Conservation (phyloP, 1,140 invertebrate genomes). For the Drosophila ficusphila region DNA sequence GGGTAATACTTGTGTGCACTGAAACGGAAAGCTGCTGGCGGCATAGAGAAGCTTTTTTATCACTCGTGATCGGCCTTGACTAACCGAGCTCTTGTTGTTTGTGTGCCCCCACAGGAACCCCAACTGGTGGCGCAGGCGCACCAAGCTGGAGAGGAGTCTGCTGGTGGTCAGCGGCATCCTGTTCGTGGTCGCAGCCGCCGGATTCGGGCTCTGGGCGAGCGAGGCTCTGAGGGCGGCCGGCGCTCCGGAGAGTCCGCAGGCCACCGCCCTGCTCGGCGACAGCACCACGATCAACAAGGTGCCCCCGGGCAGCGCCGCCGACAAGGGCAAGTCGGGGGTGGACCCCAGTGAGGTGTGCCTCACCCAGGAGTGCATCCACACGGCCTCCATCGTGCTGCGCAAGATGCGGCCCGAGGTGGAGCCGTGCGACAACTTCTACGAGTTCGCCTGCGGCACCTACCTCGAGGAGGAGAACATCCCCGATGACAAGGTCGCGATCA, state of each 20-base stretch:
- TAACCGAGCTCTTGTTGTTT: conserved; percentile 9
- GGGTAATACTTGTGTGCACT: not conserved
- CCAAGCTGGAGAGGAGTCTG: conserved; percentile 90
- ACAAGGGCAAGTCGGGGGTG: conserved; percentile 26
- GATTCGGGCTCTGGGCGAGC: conserved; percentile 88
- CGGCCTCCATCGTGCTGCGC: conserved; percentile 89
- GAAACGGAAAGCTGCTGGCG: not conserved
- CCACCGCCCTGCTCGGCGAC: conserved; percentile 59
- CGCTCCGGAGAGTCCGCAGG: conserved; percentile 32
- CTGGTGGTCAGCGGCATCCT: conserved; percentile 88
- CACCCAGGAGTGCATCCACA: conserved; percentile 88
- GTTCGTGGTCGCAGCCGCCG: conserved; percentile 87
- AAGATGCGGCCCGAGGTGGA: conserved; percentile 91
- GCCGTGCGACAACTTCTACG: conserved; percentile 96
- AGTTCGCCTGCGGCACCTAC: conserved; percentile 92
- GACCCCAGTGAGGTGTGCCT: conserved; percentile 85
- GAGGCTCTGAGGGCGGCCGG: conserved; percentile 26
- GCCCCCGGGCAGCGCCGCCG: not conserved
- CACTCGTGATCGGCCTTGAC: not conserved
- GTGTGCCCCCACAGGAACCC: conserved; percentile 87
- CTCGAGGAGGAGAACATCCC: conserved; percentile 90
- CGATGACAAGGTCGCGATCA: conserved; percentile 92
- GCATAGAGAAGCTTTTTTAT: not conserved
- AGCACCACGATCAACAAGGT: conserved; percentile 61
- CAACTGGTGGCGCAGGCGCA: conserved; percentile 94